Percentiles rank a stretch among this genome's conserved stretches.
These are phyloP conservation scores for Adela reaumurella DNA, from an alignment of 2,888 invertebrate species.

Conservation along the genomic window DNA sequence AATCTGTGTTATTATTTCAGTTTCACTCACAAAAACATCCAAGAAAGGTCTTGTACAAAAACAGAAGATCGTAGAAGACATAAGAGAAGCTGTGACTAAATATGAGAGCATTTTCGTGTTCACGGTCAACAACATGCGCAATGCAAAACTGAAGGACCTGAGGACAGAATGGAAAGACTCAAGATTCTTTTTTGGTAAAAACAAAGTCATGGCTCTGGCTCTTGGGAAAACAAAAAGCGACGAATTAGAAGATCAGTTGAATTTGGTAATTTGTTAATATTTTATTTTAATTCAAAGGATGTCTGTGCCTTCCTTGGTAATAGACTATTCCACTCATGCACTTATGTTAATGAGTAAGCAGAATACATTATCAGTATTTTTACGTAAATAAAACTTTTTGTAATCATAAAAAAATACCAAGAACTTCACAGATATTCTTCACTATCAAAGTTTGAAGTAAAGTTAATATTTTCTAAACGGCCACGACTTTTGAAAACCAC, in stretches of 20 bases:
- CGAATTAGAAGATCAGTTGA: constrained; percentile 79
- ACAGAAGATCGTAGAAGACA: constrained; percentile 84
- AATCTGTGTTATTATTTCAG: constrained; percentile 54
- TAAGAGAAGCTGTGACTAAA: constrained; percentile 74
- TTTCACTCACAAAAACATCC: constrained; percentile 90
- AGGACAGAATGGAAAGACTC: constrained; percentile 87
- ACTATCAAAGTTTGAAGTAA: too few species aligned
- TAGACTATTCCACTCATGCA: too few species aligned
- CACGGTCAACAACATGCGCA: constrained; percentile 89
- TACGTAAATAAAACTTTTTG: too few species aligned
- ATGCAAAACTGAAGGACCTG: constrained; percentile 82
- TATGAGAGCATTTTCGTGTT: constrained; percentile 87
- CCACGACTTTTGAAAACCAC: too few species aligned
- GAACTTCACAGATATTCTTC: too few species aligned
- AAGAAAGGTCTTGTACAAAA: constrained; percentile 89
- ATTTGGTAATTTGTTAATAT: constrained; percentile 46
- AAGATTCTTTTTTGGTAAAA: constrained; percentile 95
- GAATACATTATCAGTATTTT: too few species aligned
- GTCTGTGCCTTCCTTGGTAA: too few species aligned
- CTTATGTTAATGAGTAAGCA: too few species aligned
- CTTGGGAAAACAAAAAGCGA: constrained; percentile 79
- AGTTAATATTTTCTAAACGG: too few species aligned
- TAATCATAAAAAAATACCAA: too few species aligned
- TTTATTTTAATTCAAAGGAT: too few species aligned
- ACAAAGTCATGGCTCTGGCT: constrained; percentile 90